phyloP scores from a whole-genome alignment of 2,888 invertebrate species.

The Agrochola circellaris region DNA sequence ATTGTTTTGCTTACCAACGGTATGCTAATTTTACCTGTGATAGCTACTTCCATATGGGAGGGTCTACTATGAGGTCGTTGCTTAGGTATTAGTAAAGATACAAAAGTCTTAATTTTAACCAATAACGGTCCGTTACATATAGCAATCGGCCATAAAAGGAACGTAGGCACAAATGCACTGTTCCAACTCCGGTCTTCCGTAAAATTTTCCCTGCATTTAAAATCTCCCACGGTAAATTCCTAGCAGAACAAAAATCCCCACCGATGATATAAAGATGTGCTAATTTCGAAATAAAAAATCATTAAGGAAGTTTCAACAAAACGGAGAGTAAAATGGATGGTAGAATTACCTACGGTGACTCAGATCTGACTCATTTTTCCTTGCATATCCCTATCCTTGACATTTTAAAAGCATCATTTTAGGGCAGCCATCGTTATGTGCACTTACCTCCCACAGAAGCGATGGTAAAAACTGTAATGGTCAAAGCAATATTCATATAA shows the following conservation, averaged over 20 bases:
- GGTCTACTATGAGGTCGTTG: too few relatives aligned
- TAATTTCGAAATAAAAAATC: conserved; percentile 35
- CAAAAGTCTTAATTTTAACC: too few relatives aligned
- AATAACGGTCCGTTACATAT: too few relatives aligned
- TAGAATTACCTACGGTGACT: conserved; percentile 51
- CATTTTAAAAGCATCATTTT: conserved; percentile 59
- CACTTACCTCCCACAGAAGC: conserved; percentile 51
- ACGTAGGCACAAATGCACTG: background rate
- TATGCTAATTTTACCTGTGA: too few relatives aligned
- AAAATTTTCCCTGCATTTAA: background rate
- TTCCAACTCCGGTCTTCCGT: too few relatives aligned
- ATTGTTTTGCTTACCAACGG: too few relatives aligned
- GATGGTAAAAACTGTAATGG: conserved; percentile 52
- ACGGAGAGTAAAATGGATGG: conserved; percentile 35
- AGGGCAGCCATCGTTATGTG: conserved; percentile 53
- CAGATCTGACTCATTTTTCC: conserved; percentile 60
- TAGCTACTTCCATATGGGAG: too few relatives aligned
- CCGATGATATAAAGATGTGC: conserved; percentile 17
- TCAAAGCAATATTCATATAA: conserved; percentile 25
- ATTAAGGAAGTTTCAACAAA: conserved; percentile 57
- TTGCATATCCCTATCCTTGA: conserved; percentile 59
- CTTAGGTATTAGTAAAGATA: too few relatives aligned
- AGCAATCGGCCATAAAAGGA: background rate
- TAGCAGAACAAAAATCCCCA: conserved; percentile 21
- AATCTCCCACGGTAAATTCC: conserved; percentile 28